A percentile compares a stretch with the other conserved stretches of the same genome.
These are phyloP conservation scores for Caenorhabditis briggsae DNA, from an alignment of 1,140 invertebrate species.

Conservation along the genomic window DNA sequence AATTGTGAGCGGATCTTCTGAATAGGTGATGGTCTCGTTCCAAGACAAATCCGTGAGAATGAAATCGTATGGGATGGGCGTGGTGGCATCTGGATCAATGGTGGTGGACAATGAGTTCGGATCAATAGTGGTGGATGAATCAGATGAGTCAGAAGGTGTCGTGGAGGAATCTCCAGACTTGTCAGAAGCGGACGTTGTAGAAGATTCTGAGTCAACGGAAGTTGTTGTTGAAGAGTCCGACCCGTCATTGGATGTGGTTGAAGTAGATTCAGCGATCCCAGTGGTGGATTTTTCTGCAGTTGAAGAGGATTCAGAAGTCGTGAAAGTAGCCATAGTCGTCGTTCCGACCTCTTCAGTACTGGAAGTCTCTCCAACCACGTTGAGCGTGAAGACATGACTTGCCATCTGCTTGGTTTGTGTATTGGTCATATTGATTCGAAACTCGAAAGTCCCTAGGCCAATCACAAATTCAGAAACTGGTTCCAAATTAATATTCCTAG, in stretches of 20 bases:
- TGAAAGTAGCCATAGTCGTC: background rate
- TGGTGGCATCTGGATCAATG: background rate
- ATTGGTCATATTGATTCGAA: conserved; percentile 26
- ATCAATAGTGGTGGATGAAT: background rate
- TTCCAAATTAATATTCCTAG: background rate
- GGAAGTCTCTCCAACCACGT: background rate
- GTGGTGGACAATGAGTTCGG: background rate
- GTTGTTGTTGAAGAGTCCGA: background rate
- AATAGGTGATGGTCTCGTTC: background rate
- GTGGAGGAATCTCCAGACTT: background rate
- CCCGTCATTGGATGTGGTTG: background rate
- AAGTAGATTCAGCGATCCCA: background rate
- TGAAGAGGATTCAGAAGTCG: background rate
- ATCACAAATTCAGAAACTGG: background rate
- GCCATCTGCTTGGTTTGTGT: background rate
- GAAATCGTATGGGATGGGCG: background rate
- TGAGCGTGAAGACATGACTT: conserved; percentile 21
- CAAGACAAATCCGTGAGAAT: background rate
- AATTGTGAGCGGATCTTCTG: background rate
- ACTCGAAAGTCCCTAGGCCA: background rate
- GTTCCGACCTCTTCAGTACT: background rate
- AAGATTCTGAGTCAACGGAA: background rate
- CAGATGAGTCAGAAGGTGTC: background rate
- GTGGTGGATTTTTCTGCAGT: no score
- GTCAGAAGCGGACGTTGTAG: background rate